Conservation (phyloP, 2,113 vertebrate genomes). For the Brachyistius frenatus region DNA sequence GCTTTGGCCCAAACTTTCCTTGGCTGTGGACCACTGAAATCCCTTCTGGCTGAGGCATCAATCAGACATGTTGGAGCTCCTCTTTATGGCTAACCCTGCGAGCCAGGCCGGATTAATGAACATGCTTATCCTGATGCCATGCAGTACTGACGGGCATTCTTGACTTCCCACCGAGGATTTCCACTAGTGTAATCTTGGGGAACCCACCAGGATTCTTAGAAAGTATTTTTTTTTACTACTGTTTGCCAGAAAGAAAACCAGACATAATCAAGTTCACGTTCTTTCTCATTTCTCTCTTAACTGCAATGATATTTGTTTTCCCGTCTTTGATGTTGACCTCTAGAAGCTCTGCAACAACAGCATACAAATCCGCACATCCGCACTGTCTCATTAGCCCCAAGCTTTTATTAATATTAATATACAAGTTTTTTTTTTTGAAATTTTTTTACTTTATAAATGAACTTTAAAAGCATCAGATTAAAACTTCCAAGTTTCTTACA, state of each 20-base stretch:
- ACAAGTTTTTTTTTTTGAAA: conserved; percentile 25
- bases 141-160: conserved; percentile 47
- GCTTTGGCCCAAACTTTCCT: conserved; percentile 29
- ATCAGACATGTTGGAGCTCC: conserved; percentile 53
- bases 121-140: conserved; percentile 62
- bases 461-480: conserved; percentile 24
- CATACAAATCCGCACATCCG: conserved; percentile 41
- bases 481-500: conserved; percentile 9
- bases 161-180: conserved; percentile 44
- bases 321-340: conserved; percentile 51
- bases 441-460: conserved; percentile 8
- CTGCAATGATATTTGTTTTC: conserved; percentile 32
- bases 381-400: conserved; percentile 37
- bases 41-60: conserved; percentile 62
- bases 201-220: conserved; percentile 50
- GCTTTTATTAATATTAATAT: conserved; percentile 36
- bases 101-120: conserved; percentile 65
- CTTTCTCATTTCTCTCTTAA: conserved; percentile 8
- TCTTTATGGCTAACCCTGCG: conserved; percentile 48
- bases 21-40: conserved; percentile 60
- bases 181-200: conserved; percentile 50
- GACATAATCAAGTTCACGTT: conserved; percentile 1
- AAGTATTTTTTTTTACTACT: conserved; percentile 38
- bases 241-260: conserved; percentile 16
- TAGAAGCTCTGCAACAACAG: conserved; percentile 26